Evolutionary conservation across 2,888 invertebrate species (phyloP), one percentile per base, ranked within the genome.

Genomic region (Laothoe populi): DNA sequence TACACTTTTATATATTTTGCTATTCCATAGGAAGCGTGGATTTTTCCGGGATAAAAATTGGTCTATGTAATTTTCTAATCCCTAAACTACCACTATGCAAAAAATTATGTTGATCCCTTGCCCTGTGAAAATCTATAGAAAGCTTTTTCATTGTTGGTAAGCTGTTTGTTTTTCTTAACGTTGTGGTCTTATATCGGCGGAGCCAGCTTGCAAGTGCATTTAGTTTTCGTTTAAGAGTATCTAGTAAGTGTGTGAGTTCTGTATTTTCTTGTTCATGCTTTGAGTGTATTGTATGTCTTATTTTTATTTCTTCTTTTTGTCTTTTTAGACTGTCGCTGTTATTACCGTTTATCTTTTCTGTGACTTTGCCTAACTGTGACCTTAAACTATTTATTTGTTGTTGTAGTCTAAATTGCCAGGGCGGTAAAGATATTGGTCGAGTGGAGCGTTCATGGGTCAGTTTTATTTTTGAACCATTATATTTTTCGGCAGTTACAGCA

Each of bases 221-320:
- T 19, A 45, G 10, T 45, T 49, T 49, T n/a, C 26, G 49, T 49
- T 49, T 49, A 49, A 49, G 49, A 1, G 49, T 49, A 26, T 49
- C 49, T 8, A 26, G 26, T 26, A n/a, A 49, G 49, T 49, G 26
- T 49, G 5, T n/a, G 19, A 49, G 3, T 24, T 24, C 26, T 49
- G 24, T 49, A 49, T 49, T 49, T n/a, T 26, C 26, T 4, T 5
- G n/a, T 49, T 49, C 49, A 23, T 49, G 26, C 24, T 24, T 49
- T 5, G 24, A 26, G 26, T 49, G 49, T 26, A 26, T 11, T 16
- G 24, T 24, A 13, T 26, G 7, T 26, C 26, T 19, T 49, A 5
- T 26, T 11, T 21, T 23, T 24, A 26, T 49, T 2, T 49, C 26
- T 4, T 49, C 49, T 49, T 24, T n/a, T 24, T 21, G 19, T 24